Evolutionary conservation across 2,113 vertebrate species (phyloP).

Genomic region (Heptranchias perlo): DNA sequence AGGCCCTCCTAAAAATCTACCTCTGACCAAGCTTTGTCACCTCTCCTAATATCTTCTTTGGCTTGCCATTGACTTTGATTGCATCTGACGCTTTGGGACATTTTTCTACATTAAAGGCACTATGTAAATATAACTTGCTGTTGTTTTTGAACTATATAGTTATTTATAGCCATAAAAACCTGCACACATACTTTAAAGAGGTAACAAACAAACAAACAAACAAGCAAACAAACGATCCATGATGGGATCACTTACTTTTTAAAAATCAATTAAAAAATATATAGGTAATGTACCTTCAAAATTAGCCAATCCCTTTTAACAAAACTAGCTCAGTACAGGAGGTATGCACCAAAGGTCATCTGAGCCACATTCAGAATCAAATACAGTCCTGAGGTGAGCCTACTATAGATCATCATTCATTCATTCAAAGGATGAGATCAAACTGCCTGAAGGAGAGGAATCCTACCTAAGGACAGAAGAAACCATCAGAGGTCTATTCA

Average conservation of each 20-base stretch:
- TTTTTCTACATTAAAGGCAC: not conserved
- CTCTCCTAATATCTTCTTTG: not conserved
- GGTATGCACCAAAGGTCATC: not conserved
- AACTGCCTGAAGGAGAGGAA: not conserved
- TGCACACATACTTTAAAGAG: not conserved
- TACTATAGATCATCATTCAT: not conserved
- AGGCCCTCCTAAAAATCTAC: not conserved
- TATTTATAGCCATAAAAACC: not conserved
- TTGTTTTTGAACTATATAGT: not conserved
- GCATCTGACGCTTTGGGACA: not conserved
- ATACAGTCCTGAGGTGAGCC: too few relatives aligned
- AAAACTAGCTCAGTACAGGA: not conserved
- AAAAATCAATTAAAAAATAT: not conserved
- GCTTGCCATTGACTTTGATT: not conserved
- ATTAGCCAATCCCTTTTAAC: not conserved
- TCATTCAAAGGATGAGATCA: not conserved
- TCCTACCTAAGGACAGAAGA: not conserved
- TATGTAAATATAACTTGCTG: not conserved
- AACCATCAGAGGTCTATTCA: not conserved
- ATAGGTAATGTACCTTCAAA: not conserved
- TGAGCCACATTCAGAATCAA: not conserved
- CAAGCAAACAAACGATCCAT: not conserved
- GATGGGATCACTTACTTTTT: not conserved
- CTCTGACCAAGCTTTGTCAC: not conserved
- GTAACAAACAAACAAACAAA: too few relatives aligned